Base-by-base conservation (phyloP, 1,140 invertebrate genomes). In the Tetragnatha versicolor region DNA sequence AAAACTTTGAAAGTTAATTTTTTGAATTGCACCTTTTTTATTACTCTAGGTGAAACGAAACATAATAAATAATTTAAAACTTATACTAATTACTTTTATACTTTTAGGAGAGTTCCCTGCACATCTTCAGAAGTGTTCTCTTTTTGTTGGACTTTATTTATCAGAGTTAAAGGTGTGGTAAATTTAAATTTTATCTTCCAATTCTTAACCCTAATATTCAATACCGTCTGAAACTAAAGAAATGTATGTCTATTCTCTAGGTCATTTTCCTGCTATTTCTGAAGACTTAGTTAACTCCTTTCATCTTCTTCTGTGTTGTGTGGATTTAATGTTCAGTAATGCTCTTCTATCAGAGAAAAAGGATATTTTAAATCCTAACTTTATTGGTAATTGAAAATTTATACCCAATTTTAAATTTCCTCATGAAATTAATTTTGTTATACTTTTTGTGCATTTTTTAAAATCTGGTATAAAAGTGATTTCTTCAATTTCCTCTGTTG, bases 251-350 rank as follows among this genome's bases (percentile, higher is more conserved):
- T 63, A 60, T 55, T 76, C 82, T 81, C 20, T 80, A 87, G 86
- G 86, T 27, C 85, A 87, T 75, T 88, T 87, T 82, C 86, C 87
- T 17, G 91, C 91, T 61, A 93, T 94, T 55, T 93, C 93, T 63
- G 92, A 96, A 86, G 96, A 98, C 87, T 87, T 98, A 79, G 95
- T 98, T 0, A 96, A 95, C 85, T 98, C 95, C 55, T 97, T 95
- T 84, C 95, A 98, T 86, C 87, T 98, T 10, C 87, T 99, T 25
- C 86, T 97, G 37, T 93, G 93, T 75, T 96, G 94, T 85, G 90
- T 96, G 82, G 96, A 99, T 88, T 90, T 96, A 84, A 91, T 97
- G 60, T 98, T 92, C 86, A 90, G 89, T 72, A 98, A 98, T 88
- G 93, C 92, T 73, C 87, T 96, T 49, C 86, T 94, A 82, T 90